A percentile compares a stretch with the other conserved stretches of the same genome.
These are phyloP conservation scores for Boulengeromyrus knoepffleri DNA, from an alignment of 2,113 vertebrate species.

Conservation along the genomic window DNA sequence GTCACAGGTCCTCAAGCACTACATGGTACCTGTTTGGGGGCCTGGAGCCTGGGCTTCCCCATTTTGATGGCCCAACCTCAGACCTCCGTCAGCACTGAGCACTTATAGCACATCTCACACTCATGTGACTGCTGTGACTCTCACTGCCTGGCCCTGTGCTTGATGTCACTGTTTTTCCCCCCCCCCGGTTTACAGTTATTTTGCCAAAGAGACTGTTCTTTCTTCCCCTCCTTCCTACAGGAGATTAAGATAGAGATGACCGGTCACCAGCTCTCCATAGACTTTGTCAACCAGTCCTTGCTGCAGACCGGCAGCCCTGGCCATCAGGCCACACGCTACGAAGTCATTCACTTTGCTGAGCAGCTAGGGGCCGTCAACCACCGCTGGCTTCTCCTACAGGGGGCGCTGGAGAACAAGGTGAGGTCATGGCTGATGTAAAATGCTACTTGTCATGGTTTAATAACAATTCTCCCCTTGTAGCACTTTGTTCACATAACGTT, in stretches of 20 bases:
- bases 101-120: background rate
- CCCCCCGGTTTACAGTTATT: background rate
- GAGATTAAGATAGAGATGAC: constrained; percentile 65
- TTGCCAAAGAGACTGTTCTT: background rate
- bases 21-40: constrained; percentile 64
- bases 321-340: constrained; percentile 62
- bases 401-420: constrained; percentile 67
- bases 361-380: constrained; percentile 68
- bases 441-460: background rate
- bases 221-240: constrained; percentile 44
- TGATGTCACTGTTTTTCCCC: background rate
- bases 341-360: constrained; percentile 73
- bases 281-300: constrained; percentile 72
- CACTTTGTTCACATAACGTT: background rate
- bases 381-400: constrained; percentile 67
- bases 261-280: constrained; percentile 69
- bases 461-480: background rate
- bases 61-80: background rate
- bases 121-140: background rate
- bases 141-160: background rate
- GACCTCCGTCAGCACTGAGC: background rate
- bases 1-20: constrained; percentile 55
- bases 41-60: background rate
- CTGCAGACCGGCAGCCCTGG: constrained; percentile 63
- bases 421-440: background rate